Percentiles rank a stretch among this genome's conserved stretches.
phyloP scores from a whole-genome alignment of 1,140 invertebrate genomes.

The Sycophila sp. region DNA sequence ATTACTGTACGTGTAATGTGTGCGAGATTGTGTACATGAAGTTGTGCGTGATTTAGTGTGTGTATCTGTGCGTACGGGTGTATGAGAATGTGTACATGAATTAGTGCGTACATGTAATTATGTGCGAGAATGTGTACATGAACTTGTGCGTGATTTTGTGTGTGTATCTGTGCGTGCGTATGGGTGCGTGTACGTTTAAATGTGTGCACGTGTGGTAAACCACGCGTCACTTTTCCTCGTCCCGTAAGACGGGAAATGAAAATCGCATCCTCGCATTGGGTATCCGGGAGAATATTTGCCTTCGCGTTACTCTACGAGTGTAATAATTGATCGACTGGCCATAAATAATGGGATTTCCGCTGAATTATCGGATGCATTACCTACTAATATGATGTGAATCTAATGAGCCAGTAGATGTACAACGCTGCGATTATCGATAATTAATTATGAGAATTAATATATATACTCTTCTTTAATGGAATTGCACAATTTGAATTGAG shows the following conservation, averaged over 20 bases:
- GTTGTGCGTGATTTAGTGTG: background rate
- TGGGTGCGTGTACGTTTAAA: background rate
- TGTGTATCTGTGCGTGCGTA: background rate
- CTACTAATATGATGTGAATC: conserved; percentile 23
- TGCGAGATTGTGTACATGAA: too few relatives aligned
- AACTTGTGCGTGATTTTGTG: background rate
- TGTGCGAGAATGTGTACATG: too few relatives aligned
- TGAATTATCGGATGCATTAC: conserved; percentile 1
- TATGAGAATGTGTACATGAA: background rate
- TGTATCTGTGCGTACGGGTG: background rate
- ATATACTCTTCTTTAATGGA: background rate
- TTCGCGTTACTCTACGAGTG: background rate
- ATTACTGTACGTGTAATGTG: too few relatives aligned
- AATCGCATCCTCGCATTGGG: too few relatives aligned
- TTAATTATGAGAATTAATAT: conserved; percentile 22
- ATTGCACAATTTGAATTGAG: background rate
- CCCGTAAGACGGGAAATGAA: background rate
- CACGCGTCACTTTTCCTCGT: background rate
- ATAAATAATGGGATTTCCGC: background rate
- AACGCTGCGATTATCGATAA: conserved; percentile 14
- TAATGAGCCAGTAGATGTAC: background rate
- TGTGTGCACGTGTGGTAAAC: background rate
- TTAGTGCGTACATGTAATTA: too few relatives aligned
- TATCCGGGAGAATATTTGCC: background rate
- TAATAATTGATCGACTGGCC: conserved; percentile 12